These are phyloP conservation scores for Aspidoscelis tigris DNA, from an alignment of 2,113 vertebrate species.

Conservation along the genomic window DNA sequence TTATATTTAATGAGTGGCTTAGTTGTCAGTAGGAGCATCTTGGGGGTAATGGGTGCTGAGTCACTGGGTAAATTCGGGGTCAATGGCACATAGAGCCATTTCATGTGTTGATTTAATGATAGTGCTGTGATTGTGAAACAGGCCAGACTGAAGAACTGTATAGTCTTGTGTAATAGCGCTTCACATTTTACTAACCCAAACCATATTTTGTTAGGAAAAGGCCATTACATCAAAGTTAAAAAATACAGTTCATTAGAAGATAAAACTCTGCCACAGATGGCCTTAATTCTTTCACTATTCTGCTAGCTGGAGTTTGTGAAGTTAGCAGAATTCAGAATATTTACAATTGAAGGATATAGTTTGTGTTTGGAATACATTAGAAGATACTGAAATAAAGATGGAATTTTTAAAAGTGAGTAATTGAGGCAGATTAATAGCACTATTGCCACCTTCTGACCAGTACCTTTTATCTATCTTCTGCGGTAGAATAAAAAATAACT, in stretches of 20 bases:
- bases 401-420: not conserved
- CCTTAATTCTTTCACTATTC: not conserved
- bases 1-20: not conserved
- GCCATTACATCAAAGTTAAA: accelerated
- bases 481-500: too few relatives aligned
- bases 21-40: not conserved
- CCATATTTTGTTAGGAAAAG: accelerated
- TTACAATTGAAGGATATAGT: not conserved
- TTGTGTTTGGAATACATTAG: not conserved
- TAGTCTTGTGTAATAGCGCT: not conserved
- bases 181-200: not conserved
- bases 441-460: not conserved
- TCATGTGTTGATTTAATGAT: not conserved
- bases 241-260: accelerated
- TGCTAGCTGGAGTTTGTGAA: not conserved
- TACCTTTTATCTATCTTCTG: not conserved
- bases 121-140: not conserved
- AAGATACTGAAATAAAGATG: not conserved
- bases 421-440: not conserved
- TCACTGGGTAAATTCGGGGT: not conserved
- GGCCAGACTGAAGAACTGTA: not conserved
- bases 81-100: not conserved
- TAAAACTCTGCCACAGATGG: not conserved
- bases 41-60: not conserved
- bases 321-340: not conserved